Base-by-base conservation (phyloP, 2,888 invertebrate species). In the Cheilosia grossa region DNA sequence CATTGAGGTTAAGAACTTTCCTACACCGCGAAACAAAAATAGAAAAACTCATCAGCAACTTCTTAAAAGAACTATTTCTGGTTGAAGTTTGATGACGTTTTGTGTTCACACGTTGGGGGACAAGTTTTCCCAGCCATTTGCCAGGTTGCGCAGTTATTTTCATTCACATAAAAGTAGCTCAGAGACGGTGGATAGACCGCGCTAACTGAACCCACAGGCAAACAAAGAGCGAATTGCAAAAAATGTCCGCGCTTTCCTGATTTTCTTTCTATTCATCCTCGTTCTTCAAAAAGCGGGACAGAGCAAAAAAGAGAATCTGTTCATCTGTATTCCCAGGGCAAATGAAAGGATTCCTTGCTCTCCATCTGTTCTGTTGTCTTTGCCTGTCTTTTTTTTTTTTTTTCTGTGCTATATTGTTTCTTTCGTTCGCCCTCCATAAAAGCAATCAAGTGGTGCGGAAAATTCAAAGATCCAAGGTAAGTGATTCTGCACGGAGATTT, bases 371-470 rank as follows among this genome's bases (percentile, higher is more conserved):
- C 21, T 19, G 19, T 49, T 21, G 9, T 30, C 17, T 27, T 49
- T 21, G 9, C 21, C 17, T 27, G 19, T 70, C 15, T 10, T n/a
- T 33, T 10, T 24, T 47, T n/a, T 51, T 13, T 53, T 67, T 54
- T 37, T 33, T 21, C 5, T 27, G 44, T 30, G 24, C 42, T 10
- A 17, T 19, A 47, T 13, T 59, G 17, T 44, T 44, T 17, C 44
- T 15, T 37, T 49, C 47, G 19, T 47, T 33, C 15, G 24, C 67
- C 53, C 74, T 80, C 59, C 47, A 80, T 70, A 80, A 83, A 80
- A 75, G 74, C 80, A 83, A 83, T 83, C 80, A 80, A 83, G 83
- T 80, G 74, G 74, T 80, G 83, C 74, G 59, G 83, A 83, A 83
- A 80, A 80, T 83, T 73, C 73, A 63, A 72, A 72, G 59, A 59